Evolutionary conservation across 2,888 invertebrate genomes (phyloP), one percentile per base, ranked within the genome.

Genomic region (Lacanobia oleracea): DNA sequence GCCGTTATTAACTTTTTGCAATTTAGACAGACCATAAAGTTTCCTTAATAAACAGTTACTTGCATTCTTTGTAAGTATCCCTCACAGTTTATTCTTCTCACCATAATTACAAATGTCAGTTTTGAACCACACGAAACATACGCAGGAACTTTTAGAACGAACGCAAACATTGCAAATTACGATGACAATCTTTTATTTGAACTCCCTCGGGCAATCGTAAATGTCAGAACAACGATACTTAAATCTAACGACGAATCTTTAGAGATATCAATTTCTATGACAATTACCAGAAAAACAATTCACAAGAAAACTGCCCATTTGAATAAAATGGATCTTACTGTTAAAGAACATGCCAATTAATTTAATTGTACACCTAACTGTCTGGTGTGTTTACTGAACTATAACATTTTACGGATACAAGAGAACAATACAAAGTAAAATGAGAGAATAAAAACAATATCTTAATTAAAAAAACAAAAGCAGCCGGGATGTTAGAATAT

Each of bases 1-100:
- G 60, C 10, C 43, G 10, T 62, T 66, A 68, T 73, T 73, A 59
- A n/a, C n/a, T 66, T 79, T 70, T 75, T 67, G 18, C 63, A 69
- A 66, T 75, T 64, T 67, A 10, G 27, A 56, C 27, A 14, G 59
- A 67, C 56, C 16, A 18, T 65, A 50, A 62, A 50, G 18, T 63
- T 75, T 43, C 21, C n/a, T 48, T 33, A 54, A 50, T 27, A 54
- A 51, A 48, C 21, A 33, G 4, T 61, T 23, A 33, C 48, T 56
- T 50, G 27, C 9, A 27, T 21, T 33, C 4, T 59, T 27, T 40
- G 6, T 33, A 27, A 8, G 18, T 33, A 48, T 51, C 16, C 2
- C 12, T 33, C 18, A 56, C 23, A 23, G 63, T 14, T 1, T 40
- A 1, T 48, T 53, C 7, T 54, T 40, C n/a, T 53, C 16, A 21